Evolutionary conservation across 2,888 invertebrate genomes (phyloP), one percentile per base, ranked within the genome.

Genomic region (Sinopyrophorus schimmeli): DNA sequence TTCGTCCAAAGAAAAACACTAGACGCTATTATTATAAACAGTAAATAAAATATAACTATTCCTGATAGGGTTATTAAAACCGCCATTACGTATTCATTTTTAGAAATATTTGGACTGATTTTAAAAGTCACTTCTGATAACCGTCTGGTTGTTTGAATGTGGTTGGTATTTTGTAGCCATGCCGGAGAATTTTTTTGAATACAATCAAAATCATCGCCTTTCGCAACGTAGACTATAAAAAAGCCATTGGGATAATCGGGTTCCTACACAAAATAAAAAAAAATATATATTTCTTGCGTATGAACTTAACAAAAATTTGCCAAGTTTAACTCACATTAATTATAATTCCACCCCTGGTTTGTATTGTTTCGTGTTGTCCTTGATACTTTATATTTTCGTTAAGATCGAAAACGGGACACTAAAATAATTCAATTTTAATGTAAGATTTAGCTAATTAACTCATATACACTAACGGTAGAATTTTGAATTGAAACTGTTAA

Each of bases 331-430:
- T 79, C 74, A 90, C 89, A 55, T 82, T 78, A 16, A 92, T 76
- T 1, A 86, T 86, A 35, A 92, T 84, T 1, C 88, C 89, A 0
- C 89, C 90, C 60, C 84, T 80, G 35, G 76, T 78, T 3, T 84
- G 86, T 74, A 92, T 84, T 0, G 92, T 91, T 62, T 91, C 82
- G 69, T 82, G 35, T 27, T 40, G 84, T 54, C 80, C 82, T 0
- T 90, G 90, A 50, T 84, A 81, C 5, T 24, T 60, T 84, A 90
- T 44, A 85, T 76, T 5, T 91, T 83, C 61, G 58, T 89, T 87
- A 49, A 87, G 78, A 69, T 92, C 92, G 65, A 86, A 86, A 1
- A 92, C 87, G 5, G 92, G 92, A 68, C 92, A 92, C 91, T 92
- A 67, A 37, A 79, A 79, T 53, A 10, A 11, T 14, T 5, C 1